Conservation (phyloP, 2,888 invertebrate genomes). For the Abrostola triplasia region DNA sequence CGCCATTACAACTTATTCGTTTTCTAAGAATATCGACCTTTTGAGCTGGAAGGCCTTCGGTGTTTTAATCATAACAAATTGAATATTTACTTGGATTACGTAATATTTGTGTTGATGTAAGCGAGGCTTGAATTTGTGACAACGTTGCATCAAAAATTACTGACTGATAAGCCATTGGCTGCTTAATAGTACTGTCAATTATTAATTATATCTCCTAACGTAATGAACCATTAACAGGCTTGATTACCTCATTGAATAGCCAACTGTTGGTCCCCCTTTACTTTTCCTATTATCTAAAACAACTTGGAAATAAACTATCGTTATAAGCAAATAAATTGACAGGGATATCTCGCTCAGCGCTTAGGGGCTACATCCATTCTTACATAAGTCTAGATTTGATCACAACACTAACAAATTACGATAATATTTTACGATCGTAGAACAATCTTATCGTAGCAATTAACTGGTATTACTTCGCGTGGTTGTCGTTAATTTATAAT, state of each 20-base stretch:
- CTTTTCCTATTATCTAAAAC: no score
- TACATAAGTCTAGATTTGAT: conserved; percentile 33
- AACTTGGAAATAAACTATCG: background rate
- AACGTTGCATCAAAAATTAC: background rate
- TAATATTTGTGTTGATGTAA: conserved; percentile 13
- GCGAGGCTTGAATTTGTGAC: background rate
- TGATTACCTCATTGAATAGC: no score
- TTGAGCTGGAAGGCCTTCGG: conserved; percentile 46
- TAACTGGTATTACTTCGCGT: conserved; percentile 58
- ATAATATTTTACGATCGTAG: conserved; percentile 59
- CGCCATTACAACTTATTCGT: conserved; percentile 33
- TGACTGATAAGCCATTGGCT: background rate
- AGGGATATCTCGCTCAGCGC: conserved; percentile 31
- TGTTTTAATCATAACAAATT: conserved; percentile 49
- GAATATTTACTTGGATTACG: conserved; percentile 32
- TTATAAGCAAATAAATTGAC: conserved; percentile 3
- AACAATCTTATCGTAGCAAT: conserved; percentile 69
- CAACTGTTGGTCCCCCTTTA: no score
- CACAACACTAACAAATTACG: conserved; percentile 52
- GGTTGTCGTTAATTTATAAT: conserved; percentile 48
- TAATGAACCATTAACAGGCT: no score
- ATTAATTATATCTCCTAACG: no score
- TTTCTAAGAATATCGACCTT: conserved; percentile 50
- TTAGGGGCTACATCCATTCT: conserved; percentile 24
- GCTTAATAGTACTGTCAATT: no score